Evolutionary conservation across 2,797 vertebrate species (phyloP).

Genomic region (Melanotaenia pygmaea): DNA sequence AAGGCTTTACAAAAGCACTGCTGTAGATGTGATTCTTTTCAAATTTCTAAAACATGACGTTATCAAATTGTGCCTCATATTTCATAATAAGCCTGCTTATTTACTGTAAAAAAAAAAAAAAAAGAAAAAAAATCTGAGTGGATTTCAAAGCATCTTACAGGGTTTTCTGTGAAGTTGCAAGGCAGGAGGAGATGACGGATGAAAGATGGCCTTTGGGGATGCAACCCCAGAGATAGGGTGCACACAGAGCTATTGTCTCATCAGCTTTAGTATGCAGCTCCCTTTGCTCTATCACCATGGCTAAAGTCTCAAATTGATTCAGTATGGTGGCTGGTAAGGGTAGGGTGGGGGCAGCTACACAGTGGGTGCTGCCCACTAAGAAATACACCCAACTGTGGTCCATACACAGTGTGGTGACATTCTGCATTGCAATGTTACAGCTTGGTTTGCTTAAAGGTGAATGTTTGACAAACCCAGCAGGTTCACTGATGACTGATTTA

Average conservation of each 20-base stretch:
- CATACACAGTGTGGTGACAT: constrained; percentile 37
- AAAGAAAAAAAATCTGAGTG: constrained; percentile 20
- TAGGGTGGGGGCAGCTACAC: constrained; percentile 32
- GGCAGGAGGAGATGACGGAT: constrained; percentile 52
- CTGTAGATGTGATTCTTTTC: constrained; percentile 29
- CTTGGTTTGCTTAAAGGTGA: constrained; percentile 25
- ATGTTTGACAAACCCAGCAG: constrained; percentile 18
- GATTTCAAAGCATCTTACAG: constrained; percentile 46
- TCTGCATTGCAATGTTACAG: constrained; percentile 32
- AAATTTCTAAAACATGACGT: constrained; percentile 52
- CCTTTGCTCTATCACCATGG: constrained; percentile 57
- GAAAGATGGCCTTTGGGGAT: constrained; percentile 64
- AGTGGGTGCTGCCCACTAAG: constrained; percentile 51
- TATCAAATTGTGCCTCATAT: constrained; percentile 56
- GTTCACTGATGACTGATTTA: constrained; percentile 11
- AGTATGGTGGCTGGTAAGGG: constrained; percentile 69
- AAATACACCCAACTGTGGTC: constrained; percentile 48
- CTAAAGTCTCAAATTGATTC: constrained; percentile 73
- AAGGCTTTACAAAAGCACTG: constrained; percentile 42
- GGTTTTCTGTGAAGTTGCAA: constrained; percentile 30
- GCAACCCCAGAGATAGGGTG: constrained; percentile 66
- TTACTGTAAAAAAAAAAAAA: constrained; percentile 20
- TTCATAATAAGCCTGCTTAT: constrained; percentile 37
- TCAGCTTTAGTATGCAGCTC: constrained; percentile 74
- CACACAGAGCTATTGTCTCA: constrained; percentile 77